Base-by-base conservation (phyloP, 1,140 invertebrate genomes). In the Ceratina australensis region DNA sequence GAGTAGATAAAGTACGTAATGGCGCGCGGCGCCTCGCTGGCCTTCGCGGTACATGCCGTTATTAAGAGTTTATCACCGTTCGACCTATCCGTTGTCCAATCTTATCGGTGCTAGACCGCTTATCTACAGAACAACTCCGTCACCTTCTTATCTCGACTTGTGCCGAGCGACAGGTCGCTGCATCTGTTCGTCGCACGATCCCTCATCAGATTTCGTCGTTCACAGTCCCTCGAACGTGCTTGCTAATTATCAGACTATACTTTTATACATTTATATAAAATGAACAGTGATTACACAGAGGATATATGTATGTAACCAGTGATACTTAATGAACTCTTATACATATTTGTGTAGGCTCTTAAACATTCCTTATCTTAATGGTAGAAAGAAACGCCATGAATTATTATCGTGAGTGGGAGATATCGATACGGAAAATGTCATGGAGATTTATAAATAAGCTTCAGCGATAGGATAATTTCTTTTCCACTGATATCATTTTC, bases 1-100 rank as follows among this genome's bases (percentile, higher is more conserved):
- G 5, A 42, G 33, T 42, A 42, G 33, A 42, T 42, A 42, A 42
- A 42, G 2, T 42, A 42, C 33, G 33, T 42, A 42, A 42, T 10
- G 7, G 33, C 5, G 33, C 33, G 33, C 33, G 33, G 33, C 16
- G 33, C 47, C 52, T 33, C 12, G 52, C 4, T 66, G 28, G 24
- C 22, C n/a, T 3, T 13, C 42, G 18, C 60, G 20, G 52, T 26
- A n/a, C n/a, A n/a, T n/a, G 56, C 28, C 69, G 56, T 83, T 78
- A 84, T 78, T 69, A 67, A 68, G 61, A 81, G 79, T 83, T 84
- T 84, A 81, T 78, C 79, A 76, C 60, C 60, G 22, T 76, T 76
- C 75, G 71, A 74, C 83, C 75, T 85, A 68, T 78, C 33, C 64
- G 52, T 20, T 7, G 13, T 16, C 28, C 80, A 85, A 85, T 85